Evolutionary conservation across 2,797 vertebrate species (phyloP).

Genomic region (Philypnodon macrostomus): DNA sequence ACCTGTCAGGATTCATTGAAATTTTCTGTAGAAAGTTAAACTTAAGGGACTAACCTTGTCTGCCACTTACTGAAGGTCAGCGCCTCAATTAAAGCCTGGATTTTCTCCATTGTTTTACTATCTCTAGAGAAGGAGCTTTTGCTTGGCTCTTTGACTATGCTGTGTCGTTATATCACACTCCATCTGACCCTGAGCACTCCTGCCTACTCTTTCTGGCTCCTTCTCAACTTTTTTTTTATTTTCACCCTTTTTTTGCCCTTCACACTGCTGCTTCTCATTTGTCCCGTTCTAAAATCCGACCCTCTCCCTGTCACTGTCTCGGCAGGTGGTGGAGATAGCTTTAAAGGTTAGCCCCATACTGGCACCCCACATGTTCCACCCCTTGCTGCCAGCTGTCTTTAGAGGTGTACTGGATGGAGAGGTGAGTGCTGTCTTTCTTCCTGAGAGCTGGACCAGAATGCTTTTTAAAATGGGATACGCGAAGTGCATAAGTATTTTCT

Average conservation of each 20-base stretch:
- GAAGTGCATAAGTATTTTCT: background rate
- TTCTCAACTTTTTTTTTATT: background rate
- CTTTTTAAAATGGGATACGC: background rate
- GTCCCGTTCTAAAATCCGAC: conserved; percentile 5
- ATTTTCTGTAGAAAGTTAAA: conserved; percentile 13
- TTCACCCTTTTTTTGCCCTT: conserved; percentile 1
- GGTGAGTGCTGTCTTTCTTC: conserved; percentile 74
- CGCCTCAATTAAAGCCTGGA: conserved; percentile 18
- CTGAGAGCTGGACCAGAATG: background rate
- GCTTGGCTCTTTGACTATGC: background rate
- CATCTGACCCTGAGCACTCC: background rate
- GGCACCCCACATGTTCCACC: conserved; percentile 91
- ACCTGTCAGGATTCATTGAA: conserved; percentile 9
- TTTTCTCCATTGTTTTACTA: conserved; percentile 9
- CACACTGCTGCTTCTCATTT: conserved; percentile 17
- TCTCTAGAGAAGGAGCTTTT: conserved; percentile 6
- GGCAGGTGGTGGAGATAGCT: conserved; percentile 92
- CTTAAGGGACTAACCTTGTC: conserved; percentile 10
- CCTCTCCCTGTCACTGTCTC: conserved; percentile 37
- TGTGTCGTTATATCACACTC: conserved; percentile 15
- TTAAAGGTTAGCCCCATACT: conserved; percentile 90
- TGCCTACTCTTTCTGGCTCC: background rate
- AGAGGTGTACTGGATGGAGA: conserved; percentile 90
- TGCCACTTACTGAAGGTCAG: conserved; percentile 11
- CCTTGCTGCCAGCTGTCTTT: conserved; percentile 87